phyloP scores from a whole-genome alignment of 2,113 vertebrate species.

The Zapus hudsonius region DNA sequence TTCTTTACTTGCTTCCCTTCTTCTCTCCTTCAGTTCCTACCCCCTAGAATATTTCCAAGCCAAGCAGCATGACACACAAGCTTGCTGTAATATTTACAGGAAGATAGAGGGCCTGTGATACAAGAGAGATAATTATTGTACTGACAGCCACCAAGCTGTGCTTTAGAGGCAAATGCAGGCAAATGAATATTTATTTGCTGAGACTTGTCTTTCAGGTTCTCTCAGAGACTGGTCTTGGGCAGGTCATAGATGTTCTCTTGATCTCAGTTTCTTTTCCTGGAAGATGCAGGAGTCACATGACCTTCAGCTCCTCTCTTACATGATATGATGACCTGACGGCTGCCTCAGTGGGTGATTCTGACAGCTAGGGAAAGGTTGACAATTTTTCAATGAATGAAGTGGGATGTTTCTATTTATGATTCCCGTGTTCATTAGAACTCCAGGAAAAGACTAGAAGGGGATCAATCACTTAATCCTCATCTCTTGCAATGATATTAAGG shows the following conservation, averaged over 20 bases:
- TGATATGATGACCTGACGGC: not conserved
- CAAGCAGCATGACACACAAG: not conserved
- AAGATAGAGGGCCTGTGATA: not conserved
- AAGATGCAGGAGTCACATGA: not conserved
- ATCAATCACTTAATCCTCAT: not conserved
- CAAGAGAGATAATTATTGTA: not conserved
- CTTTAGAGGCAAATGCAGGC: not conserved
- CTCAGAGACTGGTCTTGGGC: not conserved
- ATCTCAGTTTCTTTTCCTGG: not conserved
- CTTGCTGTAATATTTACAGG: not conserved
- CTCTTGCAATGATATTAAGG: not conserved
- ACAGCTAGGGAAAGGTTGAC: not conserved
- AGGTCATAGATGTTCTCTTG: not conserved
- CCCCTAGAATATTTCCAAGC: not conserved
- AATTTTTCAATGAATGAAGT: not conserved
- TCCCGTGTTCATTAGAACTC: not conserved
- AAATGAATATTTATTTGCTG: not conserved
- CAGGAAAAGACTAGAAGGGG: not conserved
- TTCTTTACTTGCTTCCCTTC: not conserved
- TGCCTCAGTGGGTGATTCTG: not conserved
- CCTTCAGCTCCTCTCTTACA: not conserved
- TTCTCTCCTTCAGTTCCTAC: not conserved
- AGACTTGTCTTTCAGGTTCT: not conserved
- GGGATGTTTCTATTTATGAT: not conserved
- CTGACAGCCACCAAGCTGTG: rapidly evolving